phyloP scores from a whole-genome alignment of 2,888 invertebrate genomes.

The Periphyllus acericola region DNA sequence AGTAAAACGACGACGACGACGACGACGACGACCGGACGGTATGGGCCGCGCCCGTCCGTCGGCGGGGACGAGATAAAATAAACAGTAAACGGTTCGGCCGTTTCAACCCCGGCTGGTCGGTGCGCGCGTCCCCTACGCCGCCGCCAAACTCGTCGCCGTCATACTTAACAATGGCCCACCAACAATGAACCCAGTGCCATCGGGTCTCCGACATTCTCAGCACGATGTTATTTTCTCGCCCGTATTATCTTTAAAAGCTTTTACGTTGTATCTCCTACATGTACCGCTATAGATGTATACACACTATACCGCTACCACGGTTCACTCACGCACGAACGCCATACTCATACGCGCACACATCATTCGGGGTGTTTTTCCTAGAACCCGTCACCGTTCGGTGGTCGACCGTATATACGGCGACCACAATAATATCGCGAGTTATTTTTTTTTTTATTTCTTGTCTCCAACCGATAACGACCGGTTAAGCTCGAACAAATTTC shows the following conservation, averaged over 20 bases:
- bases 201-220: conserved; percentile 32
- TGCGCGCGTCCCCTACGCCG: neutral
- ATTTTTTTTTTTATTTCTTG: neutral
- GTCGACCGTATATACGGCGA: conserved; percentile 25
- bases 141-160: neutral
- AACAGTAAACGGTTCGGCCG: conserved; percentile 44
- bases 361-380: neutral
- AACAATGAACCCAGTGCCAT: conserved; percentile 38
- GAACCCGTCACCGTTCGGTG: neutral
- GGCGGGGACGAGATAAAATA: neutral
- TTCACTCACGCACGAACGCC: neutral
- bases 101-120: neutral
- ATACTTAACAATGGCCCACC: conserved; percentile 34
- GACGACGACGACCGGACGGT: neutral
- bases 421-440: neutral
- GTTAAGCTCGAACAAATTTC: no score
- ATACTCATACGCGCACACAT: neutral
- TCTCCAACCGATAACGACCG: neutral
- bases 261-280: conserved; percentile 20
- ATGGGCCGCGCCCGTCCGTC: neutral
- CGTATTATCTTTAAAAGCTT: conserved; percentile 60
- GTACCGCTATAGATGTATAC: no score
- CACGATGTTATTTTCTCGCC: conserved; percentile 55
- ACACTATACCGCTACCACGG: neutral
- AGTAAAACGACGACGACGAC: neutral